phyloP scores from a whole-genome alignment of 64 coral and sea anemone genomes.

The Montipora foliosa region DNA sequence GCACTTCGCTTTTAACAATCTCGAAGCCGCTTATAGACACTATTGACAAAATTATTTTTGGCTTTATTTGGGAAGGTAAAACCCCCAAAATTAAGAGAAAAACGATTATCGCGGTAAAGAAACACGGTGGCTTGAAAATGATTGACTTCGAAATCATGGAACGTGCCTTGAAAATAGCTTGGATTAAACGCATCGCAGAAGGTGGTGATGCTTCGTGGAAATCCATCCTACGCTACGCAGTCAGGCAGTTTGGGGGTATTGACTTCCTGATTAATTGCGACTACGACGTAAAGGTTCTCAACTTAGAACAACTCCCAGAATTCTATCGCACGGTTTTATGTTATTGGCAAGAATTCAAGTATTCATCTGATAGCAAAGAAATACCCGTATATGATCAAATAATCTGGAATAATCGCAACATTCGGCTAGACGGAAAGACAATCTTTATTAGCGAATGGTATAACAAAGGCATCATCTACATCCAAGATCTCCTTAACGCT shows the following conservation, averaged over 20 bases:
- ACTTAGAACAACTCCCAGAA: no score
- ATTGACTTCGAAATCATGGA: background rate
- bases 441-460: background rate
- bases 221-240: background rate
- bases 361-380: no score
- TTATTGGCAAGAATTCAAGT: no score
- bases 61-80: background rate
- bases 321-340: no score
- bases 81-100: background rate
- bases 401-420: background rate
- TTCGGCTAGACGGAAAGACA: background rate
- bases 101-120: background rate
- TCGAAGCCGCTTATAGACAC: background rate
- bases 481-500: no score
- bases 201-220: background rate
- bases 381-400: no score
- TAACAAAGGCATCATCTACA: no score
- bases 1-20: background rate
- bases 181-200: background rate
- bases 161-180: background rate
- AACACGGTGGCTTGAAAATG: background rate
- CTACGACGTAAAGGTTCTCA: no score
- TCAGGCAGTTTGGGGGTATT: background rate
- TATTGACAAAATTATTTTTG: conserved; percentile 8
- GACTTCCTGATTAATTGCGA: background rate